phyloP scores from a whole-genome alignment of 2,888 invertebrate genomes.

The Hermodice carunculata region DNA sequence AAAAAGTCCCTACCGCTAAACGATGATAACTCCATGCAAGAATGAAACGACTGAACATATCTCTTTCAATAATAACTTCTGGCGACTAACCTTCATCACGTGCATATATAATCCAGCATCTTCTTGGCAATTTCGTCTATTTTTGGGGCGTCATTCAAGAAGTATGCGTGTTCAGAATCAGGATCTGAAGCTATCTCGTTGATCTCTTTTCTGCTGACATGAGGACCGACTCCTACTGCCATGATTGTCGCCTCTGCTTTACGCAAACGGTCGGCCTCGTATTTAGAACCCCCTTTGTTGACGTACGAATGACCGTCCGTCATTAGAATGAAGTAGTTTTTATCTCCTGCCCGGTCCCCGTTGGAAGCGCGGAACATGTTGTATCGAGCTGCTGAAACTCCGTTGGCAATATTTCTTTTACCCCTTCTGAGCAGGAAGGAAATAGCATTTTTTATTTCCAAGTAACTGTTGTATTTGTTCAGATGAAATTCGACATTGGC shows the following conservation, averaged over 20 bases:
- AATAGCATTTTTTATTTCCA: conserved; percentile 54
- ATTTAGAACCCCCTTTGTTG: conserved; percentile 47
- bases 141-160: conserved; percentile 12
- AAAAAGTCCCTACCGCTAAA: too few species aligned
- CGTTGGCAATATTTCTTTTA: conserved; percentile 61
- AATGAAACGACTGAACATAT: too few species aligned
- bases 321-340: conserved; percentile 40
- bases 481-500: conserved; percentile 53
- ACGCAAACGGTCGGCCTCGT: too few species aligned
- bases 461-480: conserved; percentile 48
- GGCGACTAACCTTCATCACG: too few species aligned
- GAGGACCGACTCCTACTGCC: conserved; percentile 1
- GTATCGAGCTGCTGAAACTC: conserved; percentile 21
- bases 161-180: conserved; percentile 21
- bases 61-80: too few species aligned
- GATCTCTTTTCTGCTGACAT: conserved; percentile 8
- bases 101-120: too few species aligned
- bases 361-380: conserved; percentile 31
- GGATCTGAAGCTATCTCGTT: conserved; percentile 13
- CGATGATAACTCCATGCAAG: too few species aligned
- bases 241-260: too few species aligned
- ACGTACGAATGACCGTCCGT: conserved; percentile 61
- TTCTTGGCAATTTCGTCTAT: too few species aligned
- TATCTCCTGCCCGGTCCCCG: conserved; percentile 33
- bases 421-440: conserved; percentile 56